Percentiles rank a stretch among this genome's conserved stretches.
phyloP scores from a whole-genome alignment of 1,140 invertebrate species.

The Drosophila ohnishii region DNA sequence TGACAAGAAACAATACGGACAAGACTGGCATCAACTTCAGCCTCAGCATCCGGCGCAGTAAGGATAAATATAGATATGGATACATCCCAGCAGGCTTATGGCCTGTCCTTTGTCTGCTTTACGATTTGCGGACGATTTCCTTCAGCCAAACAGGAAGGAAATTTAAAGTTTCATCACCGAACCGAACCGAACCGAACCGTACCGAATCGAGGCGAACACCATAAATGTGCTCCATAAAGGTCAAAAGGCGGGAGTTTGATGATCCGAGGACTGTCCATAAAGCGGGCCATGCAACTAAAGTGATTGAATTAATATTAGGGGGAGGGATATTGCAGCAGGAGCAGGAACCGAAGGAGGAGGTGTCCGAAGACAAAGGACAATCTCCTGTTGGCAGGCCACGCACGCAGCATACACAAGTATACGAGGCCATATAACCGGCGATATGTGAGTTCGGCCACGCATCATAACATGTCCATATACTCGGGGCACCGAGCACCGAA shows the following conservation, averaged over 20 bases:
- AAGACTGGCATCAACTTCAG: constrained; percentile 8
- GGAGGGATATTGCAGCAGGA: constrained; percentile 27
- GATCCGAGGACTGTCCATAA: constrained; percentile 43
- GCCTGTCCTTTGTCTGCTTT: constrained; percentile 59
- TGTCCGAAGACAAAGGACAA: constrained; percentile 33
- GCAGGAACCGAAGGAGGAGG: background rate
- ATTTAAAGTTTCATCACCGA: constrained; percentile 56
- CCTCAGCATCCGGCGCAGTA: constrained; percentile 16
- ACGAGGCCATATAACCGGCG: constrained; percentile 36
- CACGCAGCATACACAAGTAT: constrained; percentile 47
- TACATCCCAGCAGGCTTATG: constrained; percentile 51
- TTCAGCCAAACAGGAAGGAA: constrained; percentile 43
- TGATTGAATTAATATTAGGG: constrained; percentile 71
- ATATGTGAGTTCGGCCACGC: constrained; percentile 60
- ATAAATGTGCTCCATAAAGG: constrained; percentile 39
- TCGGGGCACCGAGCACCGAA: constrained; percentile 12
- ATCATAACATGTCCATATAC: constrained; percentile 80
- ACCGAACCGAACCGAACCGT: background rate
- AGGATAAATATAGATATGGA: constrained; percentile 50
- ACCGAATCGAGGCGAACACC: background rate
- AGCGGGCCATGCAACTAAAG: constrained; percentile 53
- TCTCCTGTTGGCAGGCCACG: constrained; percentile 47
- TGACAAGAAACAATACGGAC: constrained; percentile 69
- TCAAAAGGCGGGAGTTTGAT: constrained; percentile 44
- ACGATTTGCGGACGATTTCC: constrained; percentile 66